These are phyloP conservation scores for Syritta pipiens DNA, from an alignment of 2,888 invertebrate species.

Conservation along the genomic window DNA sequence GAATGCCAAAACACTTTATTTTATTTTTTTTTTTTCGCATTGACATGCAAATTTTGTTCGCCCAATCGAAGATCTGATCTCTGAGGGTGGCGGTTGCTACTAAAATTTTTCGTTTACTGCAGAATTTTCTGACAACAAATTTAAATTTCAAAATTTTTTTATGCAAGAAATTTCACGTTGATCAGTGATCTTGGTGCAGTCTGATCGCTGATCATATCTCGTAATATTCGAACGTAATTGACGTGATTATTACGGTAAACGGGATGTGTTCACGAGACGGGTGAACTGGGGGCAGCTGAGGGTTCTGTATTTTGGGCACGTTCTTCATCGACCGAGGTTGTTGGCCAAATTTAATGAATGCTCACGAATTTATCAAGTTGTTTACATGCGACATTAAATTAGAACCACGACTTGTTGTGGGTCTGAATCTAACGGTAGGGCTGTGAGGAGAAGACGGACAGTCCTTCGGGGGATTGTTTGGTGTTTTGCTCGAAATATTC, in stretches of 20 bases:
- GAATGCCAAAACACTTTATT: constrained; percentile 33
- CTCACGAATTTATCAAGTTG: constrained; percentile 29
- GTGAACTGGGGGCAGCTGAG: too few relatives aligned
- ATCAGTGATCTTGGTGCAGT: background rate
- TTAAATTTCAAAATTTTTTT: constrained; percentile 8
- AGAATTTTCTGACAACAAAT: background rate
- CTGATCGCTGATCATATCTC: constrained; percentile 22
- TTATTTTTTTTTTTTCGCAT: constrained; percentile 1
- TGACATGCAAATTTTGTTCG: constrained; percentile 52
- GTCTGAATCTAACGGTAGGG: constrained; percentile 36
- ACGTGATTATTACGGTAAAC: constrained; percentile 30
- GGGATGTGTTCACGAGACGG: background rate
- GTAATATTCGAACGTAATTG: constrained; percentile 33
- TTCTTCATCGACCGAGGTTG: constrained; percentile 44
- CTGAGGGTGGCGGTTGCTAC: too few relatives aligned
- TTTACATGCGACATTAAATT: constrained; percentile 47
- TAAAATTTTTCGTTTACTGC: background rate
- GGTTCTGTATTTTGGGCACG: constrained; percentile 55
- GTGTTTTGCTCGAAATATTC: constrained; percentile 26
- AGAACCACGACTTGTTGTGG: constrained; percentile 43
- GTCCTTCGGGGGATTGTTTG: background rate
- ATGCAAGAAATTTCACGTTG: too few relatives aligned
- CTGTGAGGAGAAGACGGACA: background rate
- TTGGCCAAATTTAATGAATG: constrained; percentile 46
- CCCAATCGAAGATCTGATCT: too few relatives aligned